phyloP scores from a whole-genome alignment of 2,888 invertebrate genomes.

The Philereme vetulata region DNA sequence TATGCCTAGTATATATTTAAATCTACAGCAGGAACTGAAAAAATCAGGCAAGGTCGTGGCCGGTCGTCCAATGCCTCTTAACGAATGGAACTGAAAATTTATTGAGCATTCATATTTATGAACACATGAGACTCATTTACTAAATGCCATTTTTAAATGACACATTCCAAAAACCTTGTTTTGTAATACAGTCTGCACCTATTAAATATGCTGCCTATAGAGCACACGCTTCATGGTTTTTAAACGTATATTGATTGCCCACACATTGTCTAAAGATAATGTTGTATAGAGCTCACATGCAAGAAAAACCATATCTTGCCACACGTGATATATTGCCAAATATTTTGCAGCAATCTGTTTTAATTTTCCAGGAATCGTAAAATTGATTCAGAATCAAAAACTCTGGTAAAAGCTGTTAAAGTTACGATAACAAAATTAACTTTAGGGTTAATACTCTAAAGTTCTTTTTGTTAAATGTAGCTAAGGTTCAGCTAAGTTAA shows the following conservation, averaged over 20 bases:
- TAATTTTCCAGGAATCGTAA: too few relatives aligned
- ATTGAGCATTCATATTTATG: constrained; percentile 46
- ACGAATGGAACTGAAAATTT: constrained; percentile 47
- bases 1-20: constrained; percentile 33
- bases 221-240: not conserved
- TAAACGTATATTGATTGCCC: not conserved
- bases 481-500: not conserved
- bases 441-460: too few relatives aligned
- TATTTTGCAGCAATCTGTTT: too few relatives aligned
- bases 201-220: not conserved
- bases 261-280: not conserved
- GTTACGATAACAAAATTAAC: not conserved
- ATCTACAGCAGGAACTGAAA: constrained; percentile 61
- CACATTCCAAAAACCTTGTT: constrained; percentile 7
- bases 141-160: constrained; percentile 13
- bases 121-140: constrained; percentile 8
- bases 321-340: too few relatives aligned
- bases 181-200: not conserved
- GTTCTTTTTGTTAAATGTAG: too few relatives aligned
- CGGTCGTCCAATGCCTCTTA: constrained; percentile 71
- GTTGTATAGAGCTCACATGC: too few relatives aligned
- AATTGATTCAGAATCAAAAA: not conserved
- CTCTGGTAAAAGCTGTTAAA: not conserved
- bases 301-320: too few relatives aligned
- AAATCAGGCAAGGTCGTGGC: constrained; percentile 68